These are phyloP conservation scores for Pilophorus perplexus DNA, from an alignment of 2,888 invertebrate genomes.

Conservation along the genomic window DNA sequence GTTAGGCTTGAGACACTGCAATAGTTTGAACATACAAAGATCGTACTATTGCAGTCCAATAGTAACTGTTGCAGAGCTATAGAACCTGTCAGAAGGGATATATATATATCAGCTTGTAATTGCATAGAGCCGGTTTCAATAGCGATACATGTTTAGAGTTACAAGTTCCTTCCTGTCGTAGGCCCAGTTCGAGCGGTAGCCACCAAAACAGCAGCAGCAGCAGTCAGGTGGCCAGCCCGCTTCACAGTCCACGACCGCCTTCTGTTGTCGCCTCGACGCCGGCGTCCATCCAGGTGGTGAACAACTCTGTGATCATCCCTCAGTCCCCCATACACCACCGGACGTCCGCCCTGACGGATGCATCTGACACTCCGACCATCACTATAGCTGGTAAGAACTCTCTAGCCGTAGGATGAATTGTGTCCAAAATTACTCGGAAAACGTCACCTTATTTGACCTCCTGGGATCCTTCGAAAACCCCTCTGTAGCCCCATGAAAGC, in stretches of 20 bases:
- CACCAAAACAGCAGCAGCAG: slow-evolving; percentile 29
- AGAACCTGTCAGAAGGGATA: no score
- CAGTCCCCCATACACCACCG: slow-evolving; percentile 57
- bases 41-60: no score
- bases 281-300: slow-evolving; percentile 53
- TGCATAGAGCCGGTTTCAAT: no score
- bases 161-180: no score
- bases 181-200: slow-evolving; percentile 28
- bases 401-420: background rate
- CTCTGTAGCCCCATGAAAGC: no score
- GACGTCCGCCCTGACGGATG: slow-evolving; percentile 32
- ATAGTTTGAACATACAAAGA: no score
- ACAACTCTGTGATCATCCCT: slow-evolving; percentile 55
- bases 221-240: slow-evolving; percentile 39
- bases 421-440: background rate
- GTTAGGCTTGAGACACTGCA: no score
- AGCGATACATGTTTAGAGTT: no score
- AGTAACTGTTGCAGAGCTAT: no score
- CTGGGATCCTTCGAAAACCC: no score
- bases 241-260: slow-evolving; percentile 44
- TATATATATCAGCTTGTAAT: no score
- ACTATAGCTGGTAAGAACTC: slow-evolving; percentile 44
- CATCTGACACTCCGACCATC: slow-evolving; percentile 41
- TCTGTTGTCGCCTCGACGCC: slow-evolving; percentile 47
- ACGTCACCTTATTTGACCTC: no score